Evolutionary conservation across 1,140 invertebrate species (phyloP), one percentile per base, ranked within the genome.

Genomic region (Cherax destructor): DNA sequence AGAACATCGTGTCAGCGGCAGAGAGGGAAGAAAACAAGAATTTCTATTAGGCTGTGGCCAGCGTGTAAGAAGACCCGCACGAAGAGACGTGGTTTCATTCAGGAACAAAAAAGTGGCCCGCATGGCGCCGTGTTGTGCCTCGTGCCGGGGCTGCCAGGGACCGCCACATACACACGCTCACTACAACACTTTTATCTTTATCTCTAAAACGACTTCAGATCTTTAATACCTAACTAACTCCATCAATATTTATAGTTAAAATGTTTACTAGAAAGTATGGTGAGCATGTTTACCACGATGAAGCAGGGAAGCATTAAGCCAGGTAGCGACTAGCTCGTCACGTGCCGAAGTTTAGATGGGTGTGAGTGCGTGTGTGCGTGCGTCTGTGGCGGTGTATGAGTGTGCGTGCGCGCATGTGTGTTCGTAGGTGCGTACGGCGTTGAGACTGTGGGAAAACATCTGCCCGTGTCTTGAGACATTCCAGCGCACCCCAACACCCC

Each of bases 381-480:
- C 6, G 74, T 52, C 21, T 65, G 21, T 65, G 61, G 47, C 21
- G n/a, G 89, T 91, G 84, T 47, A 84, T 91, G 52, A 56, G 80
- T 41, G 49, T 65, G 81, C 56, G 61, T 65, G 21, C 18, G 61
- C 21, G 61, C 47, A 21, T 52, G 89, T 91, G 84, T 47, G 90
- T 91, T 91, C 90, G 83, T 91, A 30, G 9, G 90, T 91, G 11
- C 78, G 84, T 56, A 72, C 90, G 7, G 56, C 61, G 49, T 65
- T 81, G 90, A 91, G 90, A 91, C 88, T 91, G 90, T 91, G 90
- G 90, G 90, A 91, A 91, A 91, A 91, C 90, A 91, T 91, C 90
- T 91, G 90, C 90, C 78, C 90, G 83, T 91, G 88, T 91, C 90
- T 91, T 91, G 90, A 91, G 90, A 91, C 90, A 91, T 91, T 91